phyloP scores from a whole-genome alignment of 2,113 vertebrate species.

The Passer domesticus region DNA sequence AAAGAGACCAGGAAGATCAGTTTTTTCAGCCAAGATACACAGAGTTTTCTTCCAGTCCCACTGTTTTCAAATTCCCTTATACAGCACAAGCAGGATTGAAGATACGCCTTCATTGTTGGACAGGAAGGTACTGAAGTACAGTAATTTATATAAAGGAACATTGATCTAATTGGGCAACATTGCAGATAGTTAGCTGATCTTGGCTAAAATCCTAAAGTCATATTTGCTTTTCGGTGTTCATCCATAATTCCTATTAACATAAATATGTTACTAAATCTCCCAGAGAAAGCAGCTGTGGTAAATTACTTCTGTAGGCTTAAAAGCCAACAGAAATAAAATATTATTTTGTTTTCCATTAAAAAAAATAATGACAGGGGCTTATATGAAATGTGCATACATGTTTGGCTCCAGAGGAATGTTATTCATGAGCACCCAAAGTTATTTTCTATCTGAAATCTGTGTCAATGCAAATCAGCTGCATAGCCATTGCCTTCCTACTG shows the following conservation, averaged over 20 bases:
- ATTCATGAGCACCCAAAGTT: neutral
- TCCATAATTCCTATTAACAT: slow-evolving; percentile 4
- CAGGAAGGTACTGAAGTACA: neutral
- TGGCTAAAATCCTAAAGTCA: slow-evolving; percentile 35
- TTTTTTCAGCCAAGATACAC: slow-evolving; percentile 37
- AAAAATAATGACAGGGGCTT: neutral
- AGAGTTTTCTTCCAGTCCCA: neutral
- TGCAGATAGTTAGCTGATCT: neutral
- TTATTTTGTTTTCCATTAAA: slow-evolving; percentile 18
- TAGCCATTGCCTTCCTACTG: neutral
- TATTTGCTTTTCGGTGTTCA: slow-evolving; percentile 13
- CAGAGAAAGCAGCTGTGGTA: slow-evolving; percentile 9
- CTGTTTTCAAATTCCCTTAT: slow-evolving; percentile 16
- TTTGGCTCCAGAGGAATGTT: neutral
- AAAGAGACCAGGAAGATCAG: neutral
- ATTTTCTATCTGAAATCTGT: neutral
- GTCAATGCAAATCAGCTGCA: neutral
- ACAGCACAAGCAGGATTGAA: neutral
- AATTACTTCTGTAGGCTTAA: neutral
- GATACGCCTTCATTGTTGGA: neutral
- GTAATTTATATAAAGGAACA: neutral
- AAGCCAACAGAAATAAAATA: slow-evolving; percentile 9
- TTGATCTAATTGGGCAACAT: neutral
- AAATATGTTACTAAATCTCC: slow-evolving; percentile 24
- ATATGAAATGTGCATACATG: neutral